Base-by-base conservation (phyloP, 1,140 invertebrate genomes). In the Pollicipes pollicipes region DNA sequence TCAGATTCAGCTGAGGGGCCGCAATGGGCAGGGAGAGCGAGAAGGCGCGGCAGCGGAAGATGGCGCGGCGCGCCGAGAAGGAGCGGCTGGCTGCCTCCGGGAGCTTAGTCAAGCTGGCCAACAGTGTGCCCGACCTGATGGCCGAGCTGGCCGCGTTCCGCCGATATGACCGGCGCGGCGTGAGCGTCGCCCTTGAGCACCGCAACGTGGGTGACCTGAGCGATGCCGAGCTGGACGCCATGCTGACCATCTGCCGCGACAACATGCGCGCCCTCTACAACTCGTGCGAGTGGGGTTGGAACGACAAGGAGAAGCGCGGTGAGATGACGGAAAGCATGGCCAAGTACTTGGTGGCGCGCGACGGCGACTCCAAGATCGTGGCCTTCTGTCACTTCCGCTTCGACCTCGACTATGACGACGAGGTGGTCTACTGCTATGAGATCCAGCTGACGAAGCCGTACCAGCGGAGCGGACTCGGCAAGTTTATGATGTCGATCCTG, bases 361-460 rank as follows among this genome's bases (percentile, higher is more conserved):
- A 79, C 69, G 79, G 79, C 17, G 76, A 77, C 31, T 77, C 81
- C 2, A 79, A 81, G 74, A 83, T 84, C 30, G 81, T 89, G 32
- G 88, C 84, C 0, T 89, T 88, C 77, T 83, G 85, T 30, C 88
- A 90, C 80, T 93, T 92, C 77, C 82, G 89, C 72, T 93, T 91
- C 82, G 90, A 92, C 77, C 79, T 91, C 74, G 90, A 93, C 77
- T 83, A 87, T 77, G 87, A 84, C 0, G 79, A 85, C 45, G 85
- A 88, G 80, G 89, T 93, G 37, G 77, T 92, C 16, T 93, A 93
- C 78, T 90, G 89, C 79, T 93, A 93, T 80, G 90, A 93, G 81
- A 82, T 93, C 75, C 91, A 93, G 79, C 80, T 93, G 70, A 85
- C 88, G 76, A 75, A 82, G 63, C 76, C 78, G 26, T 82, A 83